These are phyloP conservation scores for Marmota flaviventris DNA, from an alignment of 2,113 vertebrate species.

Conservation along the genomic window DNA sequence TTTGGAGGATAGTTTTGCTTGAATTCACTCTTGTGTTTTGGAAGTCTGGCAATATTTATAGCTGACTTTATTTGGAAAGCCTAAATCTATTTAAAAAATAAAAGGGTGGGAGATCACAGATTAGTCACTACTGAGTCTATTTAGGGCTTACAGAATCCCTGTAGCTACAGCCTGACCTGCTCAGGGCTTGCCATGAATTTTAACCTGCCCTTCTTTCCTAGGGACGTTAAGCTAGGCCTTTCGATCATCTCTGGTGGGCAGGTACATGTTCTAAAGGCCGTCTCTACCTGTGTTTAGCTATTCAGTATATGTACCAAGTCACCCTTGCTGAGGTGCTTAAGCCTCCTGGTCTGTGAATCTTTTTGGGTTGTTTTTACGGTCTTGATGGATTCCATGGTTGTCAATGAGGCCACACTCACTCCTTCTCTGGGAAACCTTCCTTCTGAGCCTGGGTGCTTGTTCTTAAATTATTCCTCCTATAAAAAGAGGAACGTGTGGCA, in stretches of 20 bases:
- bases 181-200: background rate
- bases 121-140: background rate
- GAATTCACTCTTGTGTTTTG: background rate
- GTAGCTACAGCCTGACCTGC: background rate
- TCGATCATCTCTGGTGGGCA: background rate
- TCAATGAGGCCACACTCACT: background rate
- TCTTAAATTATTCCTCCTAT: background rate
- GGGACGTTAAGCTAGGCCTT: background rate
- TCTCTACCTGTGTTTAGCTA: constrained; percentile 1
- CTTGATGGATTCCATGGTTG: background rate
- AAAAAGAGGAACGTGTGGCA: background rate
- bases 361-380: background rate
- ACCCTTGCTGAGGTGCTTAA: background rate
- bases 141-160: background rate
- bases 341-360: background rate
- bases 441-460: background rate
- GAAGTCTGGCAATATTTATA: background rate
- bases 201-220: background rate
- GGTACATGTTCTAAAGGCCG: background rate
- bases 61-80: constrained; percentile 44
- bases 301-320: background rate
- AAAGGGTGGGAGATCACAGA: background rate
- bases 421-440: background rate
- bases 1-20: background rate
- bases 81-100: background rate